These are phyloP conservation scores for Cephonodes hylas DNA, from an alignment of 2,888 invertebrate genomes.

Conservation along the genomic window DNA sequence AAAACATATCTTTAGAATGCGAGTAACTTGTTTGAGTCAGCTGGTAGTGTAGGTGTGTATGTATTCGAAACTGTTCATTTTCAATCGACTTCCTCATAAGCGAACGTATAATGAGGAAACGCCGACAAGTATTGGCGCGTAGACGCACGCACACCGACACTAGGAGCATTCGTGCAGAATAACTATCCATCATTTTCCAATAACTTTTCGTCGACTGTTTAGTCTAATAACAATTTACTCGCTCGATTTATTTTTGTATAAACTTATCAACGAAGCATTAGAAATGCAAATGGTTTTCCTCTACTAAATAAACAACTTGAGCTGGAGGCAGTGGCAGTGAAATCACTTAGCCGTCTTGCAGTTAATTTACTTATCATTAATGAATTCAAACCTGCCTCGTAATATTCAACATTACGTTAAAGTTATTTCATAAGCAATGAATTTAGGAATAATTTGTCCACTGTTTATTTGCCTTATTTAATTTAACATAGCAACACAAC, in stretches of 20 bases:
- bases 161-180: background rate
- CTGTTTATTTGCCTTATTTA: background rate
- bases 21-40: background rate
- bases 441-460: background rate
- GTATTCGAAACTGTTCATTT: slow-evolving; percentile 21
- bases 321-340: too few relatives aligned
- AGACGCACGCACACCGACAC: slow-evolving; percentile 32
- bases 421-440: too few relatives aligned
- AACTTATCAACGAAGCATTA: too few relatives aligned
- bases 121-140: slow-evolving; percentile 32
- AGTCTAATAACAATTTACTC: background rate
- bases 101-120: slow-evolving; percentile 51
- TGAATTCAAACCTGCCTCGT: too few relatives aligned
- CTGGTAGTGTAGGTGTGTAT: background rate
- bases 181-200: background rate
- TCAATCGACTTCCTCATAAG: slow-evolving; percentile 33
- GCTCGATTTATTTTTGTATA: too few relatives aligned
- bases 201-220: background rate
- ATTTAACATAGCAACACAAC: background rate
- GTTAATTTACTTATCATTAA: too few relatives aligned
- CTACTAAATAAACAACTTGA: too few relatives aligned
- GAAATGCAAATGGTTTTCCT: too few relatives aligned
- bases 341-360: too few relatives aligned
- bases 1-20: background rate
- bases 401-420: too few relatives aligned